Evolutionary conservation across 2,113 vertebrate species (phyloP).

Genomic region (Lepus europaeus): DNA sequence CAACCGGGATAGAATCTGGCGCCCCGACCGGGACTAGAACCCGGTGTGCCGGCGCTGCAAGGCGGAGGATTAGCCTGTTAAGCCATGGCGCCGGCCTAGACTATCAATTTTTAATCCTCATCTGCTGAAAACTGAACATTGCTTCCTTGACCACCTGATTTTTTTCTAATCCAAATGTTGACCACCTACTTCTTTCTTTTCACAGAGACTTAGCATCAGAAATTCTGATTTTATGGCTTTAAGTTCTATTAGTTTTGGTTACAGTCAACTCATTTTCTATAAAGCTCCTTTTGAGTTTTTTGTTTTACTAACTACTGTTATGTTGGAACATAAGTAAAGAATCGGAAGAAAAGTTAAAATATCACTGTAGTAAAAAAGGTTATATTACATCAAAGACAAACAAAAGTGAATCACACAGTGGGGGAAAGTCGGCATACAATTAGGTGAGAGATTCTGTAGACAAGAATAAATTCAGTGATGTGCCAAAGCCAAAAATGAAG

Average conservation of each 20-base stretch:
- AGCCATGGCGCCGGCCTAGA: too few relatives aligned
- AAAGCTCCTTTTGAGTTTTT: not conserved
- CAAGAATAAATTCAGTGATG: slow-evolving; percentile 5
- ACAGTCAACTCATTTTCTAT: not conserved
- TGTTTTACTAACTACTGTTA: not conserved
- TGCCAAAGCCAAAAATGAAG: slow-evolving; percentile 40
- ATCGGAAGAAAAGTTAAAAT: not conserved
- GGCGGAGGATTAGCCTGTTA: too few relatives aligned
- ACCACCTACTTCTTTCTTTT: not conserved
- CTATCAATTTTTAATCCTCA: not conserved
- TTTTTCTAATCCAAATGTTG: not conserved
- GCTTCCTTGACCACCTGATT: not conserved
- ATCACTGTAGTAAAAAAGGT: not conserved
- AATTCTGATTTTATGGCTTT: not conserved
- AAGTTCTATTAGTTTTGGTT: not conserved
- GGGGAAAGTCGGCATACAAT: not conserved
- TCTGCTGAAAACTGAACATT: not conserved
- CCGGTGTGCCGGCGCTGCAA: too few relatives aligned
- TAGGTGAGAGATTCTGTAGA: slow-evolving; percentile 3
- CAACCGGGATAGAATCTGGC: too few relatives aligned
- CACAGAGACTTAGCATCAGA: not conserved
- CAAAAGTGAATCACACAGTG: not conserved
- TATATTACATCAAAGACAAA: slow-evolving; percentile 37
- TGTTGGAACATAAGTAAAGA: not conserved
- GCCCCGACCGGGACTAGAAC: too few relatives aligned